These are phyloP conservation scores for Drosophila littoralis DNA, from an alignment of 1,140 invertebrate species.

Conservation along the genomic window DNA sequence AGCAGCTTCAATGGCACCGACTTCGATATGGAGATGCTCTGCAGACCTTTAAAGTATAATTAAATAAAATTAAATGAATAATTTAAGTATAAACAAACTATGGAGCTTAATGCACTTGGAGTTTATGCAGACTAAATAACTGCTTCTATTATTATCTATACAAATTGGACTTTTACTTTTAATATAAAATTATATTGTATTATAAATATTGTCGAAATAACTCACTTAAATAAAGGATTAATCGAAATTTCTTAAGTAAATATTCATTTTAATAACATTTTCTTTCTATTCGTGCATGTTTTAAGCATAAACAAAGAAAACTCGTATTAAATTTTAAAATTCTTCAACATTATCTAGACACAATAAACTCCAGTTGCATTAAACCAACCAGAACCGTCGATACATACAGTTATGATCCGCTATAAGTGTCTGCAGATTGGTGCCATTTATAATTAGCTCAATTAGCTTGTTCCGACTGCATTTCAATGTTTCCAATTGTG, in stretches of 20 bases:
- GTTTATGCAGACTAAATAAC: too few relatives aligned
- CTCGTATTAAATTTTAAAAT: too few relatives aligned
- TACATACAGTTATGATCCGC: conserved; percentile 90
- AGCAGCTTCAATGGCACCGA: conserved; percentile 87
- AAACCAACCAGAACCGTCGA: background rate
- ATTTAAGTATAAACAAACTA: background rate
- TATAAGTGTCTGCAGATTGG: conserved; percentile 88
- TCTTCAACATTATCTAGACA: background rate
- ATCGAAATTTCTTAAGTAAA: too few relatives aligned
- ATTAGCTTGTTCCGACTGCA: conserved; percentile 90
- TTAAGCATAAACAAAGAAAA: too few relatives aligned
- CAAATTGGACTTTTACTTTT: too few relatives aligned
- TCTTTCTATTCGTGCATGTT: too few relatives aligned
- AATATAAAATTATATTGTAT: too few relatives aligned
- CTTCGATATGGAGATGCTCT: conserved; percentile 62
- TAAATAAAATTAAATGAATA: background rate
- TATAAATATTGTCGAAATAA: too few relatives aligned
- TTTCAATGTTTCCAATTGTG: conserved; percentile 88
- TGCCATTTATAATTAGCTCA: conserved; percentile 89
- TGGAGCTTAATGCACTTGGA: background rate
- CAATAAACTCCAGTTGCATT: background rate
- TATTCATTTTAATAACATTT: too few relatives aligned
- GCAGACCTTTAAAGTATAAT: conserved; percentile 77
- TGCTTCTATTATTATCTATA: too few relatives aligned
- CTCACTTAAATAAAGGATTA: too few relatives aligned